Evolutionary conservation across 2,888 invertebrate genomes (phyloP), one percentile per base, ranked within the genome.

Genomic region (Gerris lacustris): DNA sequence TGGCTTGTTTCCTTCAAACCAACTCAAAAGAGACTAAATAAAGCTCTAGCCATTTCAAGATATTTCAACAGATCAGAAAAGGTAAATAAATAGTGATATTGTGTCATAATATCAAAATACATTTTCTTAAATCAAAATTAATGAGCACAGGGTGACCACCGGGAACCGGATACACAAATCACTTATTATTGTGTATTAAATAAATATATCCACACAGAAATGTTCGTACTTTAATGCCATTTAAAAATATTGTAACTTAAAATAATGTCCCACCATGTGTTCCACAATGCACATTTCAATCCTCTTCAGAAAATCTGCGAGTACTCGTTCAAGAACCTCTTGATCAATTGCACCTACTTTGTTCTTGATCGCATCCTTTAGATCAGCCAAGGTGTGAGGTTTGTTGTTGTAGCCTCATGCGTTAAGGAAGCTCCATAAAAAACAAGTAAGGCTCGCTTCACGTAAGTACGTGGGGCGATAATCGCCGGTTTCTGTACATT

Each of bases 1-100:
- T 86, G 86, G 86, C 78, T 83, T 15, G 75, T 82, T 47, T 73
- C 74, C 63, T 76, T 77, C 69, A 72, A 72, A 6, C 62, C 6
- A 73, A 63, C n/a, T 45, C 69, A 31, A 67, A 62, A 44, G 70
- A 69, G 63, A 44, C 45, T 15, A 0, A 9, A 18, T 5, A 66
- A 67, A 55, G 73, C 75, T 15, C 73, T 72, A 44, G 45, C 55
- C 6, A 67, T 73, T 5, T 66, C 76, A 5, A 70, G 72, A 64
- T 70, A 64, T 6, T 73, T 75, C 6, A 75, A 76, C 63, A 69
- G 70, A 43, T 66, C 73, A 1, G 45, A 72, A 62, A 63, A 72
- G 73, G 74, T 74, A 64, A 63, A 69, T 70, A 55, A 9, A 17
- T 11, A 2, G 15, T 55, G 15, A 55, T 11, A 55, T 55, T 55